Percentiles rank a stretch among this genome's conserved stretches.
phyloP scores from a whole-genome alignment of 2,113 vertebrate species.

The Rhabdomys dilectus region DNA sequence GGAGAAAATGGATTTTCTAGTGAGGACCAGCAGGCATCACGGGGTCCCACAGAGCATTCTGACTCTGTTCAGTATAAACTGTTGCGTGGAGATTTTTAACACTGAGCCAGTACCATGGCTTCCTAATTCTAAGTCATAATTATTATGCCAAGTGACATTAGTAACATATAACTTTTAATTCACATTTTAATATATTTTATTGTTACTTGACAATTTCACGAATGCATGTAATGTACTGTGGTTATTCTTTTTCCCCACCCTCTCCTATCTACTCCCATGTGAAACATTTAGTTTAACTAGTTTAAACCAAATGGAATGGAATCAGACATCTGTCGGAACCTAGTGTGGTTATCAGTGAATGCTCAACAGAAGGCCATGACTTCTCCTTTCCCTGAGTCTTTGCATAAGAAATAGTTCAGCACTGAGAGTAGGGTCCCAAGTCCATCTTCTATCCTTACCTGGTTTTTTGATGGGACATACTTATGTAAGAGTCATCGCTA shows the following conservation, averaged over 20 bases:
- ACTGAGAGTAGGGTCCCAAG: background rate
- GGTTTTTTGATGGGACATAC: background rate
- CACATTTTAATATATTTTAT: background rate
- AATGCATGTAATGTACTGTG: background rate
- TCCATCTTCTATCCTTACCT: background rate
- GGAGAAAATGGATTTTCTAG: background rate
- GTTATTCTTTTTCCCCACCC: background rate
- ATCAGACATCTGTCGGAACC: too few relatives aligned
- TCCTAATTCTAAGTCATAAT: background rate
- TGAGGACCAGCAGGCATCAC: background rate
- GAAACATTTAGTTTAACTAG: background rate
- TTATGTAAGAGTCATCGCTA: background rate
- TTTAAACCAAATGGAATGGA: background rate
- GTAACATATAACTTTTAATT: background rate
- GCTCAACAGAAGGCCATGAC: background rate
- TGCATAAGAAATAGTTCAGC: too few relatives aligned
- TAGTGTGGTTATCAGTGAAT: background rate
- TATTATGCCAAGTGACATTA: background rate
- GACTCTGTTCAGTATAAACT: background rate
- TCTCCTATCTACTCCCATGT: background rate
- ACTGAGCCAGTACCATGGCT: background rate
- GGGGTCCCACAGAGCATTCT: background rate
- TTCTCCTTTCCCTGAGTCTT: background rate
- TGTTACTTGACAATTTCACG: background rate
- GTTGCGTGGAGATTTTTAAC: background rate